These are phyloP conservation scores for Lytechinus pictus DNA, from an alignment of 35 echinoderm and acorn worm species.

Conservation along the genomic window DNA sequence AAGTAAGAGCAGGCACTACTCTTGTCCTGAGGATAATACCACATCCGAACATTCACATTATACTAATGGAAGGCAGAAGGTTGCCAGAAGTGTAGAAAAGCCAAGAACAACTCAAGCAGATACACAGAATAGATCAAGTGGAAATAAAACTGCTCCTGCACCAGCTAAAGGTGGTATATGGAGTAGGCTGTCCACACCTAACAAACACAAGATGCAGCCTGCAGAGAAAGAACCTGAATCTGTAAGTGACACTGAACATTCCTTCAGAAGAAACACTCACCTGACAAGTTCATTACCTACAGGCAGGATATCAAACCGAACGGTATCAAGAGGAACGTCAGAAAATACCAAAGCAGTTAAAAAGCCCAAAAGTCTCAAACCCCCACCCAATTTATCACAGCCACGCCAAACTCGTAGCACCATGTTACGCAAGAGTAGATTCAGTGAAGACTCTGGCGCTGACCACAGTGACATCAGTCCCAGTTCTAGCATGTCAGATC, in stretches of 20 bases:
- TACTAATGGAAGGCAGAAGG: constrained; percentile 37
- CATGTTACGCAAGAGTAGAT: constrained; percentile 82
- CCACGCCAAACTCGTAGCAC: constrained; percentile 95
- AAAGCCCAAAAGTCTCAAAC: constrained; percentile 47
- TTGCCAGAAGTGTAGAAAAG: not conserved
- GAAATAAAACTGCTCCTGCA: constrained; percentile 19
- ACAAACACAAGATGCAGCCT: constrained; percentile 80
- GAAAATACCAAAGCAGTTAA: constrained; percentile 51
- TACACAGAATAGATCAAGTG: not conserved
- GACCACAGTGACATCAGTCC: constrained; percentile 84
- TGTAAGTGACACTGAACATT: constrained; percentile 64
- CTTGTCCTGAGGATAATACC: constrained; percentile 35
- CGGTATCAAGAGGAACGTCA: constrained; percentile 21
- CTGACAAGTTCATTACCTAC: constrained; percentile 73
- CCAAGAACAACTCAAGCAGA: not conserved
- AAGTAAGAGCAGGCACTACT: constrained; percentile 43
- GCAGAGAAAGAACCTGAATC: constrained; percentile 59
- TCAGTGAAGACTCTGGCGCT: constrained; percentile 69
- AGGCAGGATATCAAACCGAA: constrained; percentile 47
- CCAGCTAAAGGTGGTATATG: constrained; percentile 60
- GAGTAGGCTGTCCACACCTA: constrained; percentile 84
- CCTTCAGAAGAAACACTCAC: constrained; percentile 81
- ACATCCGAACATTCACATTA: not conserved
- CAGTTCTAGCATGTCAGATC: constrained; percentile 89
- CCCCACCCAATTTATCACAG: constrained; percentile 59